Base-by-base conservation (phyloP, 1,140 invertebrate genomes). In the Ceratina japonica region DNA sequence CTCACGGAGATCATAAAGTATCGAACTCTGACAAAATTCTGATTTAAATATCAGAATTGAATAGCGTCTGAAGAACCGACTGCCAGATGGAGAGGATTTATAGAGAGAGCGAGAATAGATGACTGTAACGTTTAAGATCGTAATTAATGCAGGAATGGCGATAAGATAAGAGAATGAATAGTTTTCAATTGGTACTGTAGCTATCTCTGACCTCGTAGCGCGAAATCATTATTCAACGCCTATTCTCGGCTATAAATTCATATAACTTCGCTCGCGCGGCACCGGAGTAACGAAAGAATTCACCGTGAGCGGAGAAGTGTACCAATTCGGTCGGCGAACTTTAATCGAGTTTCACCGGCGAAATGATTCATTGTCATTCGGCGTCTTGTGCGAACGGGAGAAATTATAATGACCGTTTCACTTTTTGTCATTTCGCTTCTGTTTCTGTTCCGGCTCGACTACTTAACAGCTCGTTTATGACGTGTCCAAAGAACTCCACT, bases 91-190 rank as follows among this genome's bases (percentile, higher is more conserved):
- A 8, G 37, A 44, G 13, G 24, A 31, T 44, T 44, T 44, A 61
- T 12, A 15, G 3, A 1, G 52, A 52, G n/a, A 1, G 61, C 44
- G 15, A 10, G 31, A 72, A 68, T 49, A 52, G 62, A 10, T 18
- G 54, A 18, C n/a, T 18, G 52, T n/a, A 27, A 22, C 22, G 63
- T 10, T 62, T n/a, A 52, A 18, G 54, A 73, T 75, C 22, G 27
- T 52, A 80, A 80, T 80, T 75, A 80, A 80, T 66, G 72, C 63
- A 68, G 78, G 54, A 75, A 61, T 31, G 49, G 20, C 27, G 72
- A 79, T 79, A 64, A 80, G 78, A 80, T 80, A 66, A 54, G 37
- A 15, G 24, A 51, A 66, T 61, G 22, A 66, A 80, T 75, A 62
- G 37, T 58, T 65, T 37, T 37, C 49, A 56, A 70, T 70, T 58